These are phyloP conservation scores for Rutpela maculata DNA, from an alignment of 2,888 invertebrate species.

Conservation along the genomic window DNA sequence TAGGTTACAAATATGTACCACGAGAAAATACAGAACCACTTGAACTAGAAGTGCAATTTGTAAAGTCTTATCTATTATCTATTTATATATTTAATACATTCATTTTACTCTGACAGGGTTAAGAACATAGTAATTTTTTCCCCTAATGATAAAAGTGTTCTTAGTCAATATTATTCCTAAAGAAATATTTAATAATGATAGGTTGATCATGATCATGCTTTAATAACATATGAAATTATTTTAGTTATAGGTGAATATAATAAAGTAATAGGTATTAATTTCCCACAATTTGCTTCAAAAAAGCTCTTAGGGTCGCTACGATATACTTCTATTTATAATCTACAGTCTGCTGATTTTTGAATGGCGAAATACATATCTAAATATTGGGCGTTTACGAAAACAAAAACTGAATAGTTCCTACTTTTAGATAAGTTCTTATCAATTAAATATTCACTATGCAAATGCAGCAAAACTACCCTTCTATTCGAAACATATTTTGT, in stretches of 20 bases:
- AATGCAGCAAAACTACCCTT: no score
- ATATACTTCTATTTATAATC: not conserved
- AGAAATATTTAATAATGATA: conserved; percentile 1
- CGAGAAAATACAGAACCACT: not conserved
- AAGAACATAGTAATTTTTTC: not conserved
- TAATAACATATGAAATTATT: not conserved
- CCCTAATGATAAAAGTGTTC: not conserved
- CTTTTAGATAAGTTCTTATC: no score
- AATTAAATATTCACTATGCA: no score
- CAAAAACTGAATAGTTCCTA: no score
- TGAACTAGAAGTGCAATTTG: not conserved
- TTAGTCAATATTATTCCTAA: conserved; percentile 4
- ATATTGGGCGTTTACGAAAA: no score
- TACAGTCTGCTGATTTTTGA: not conserved
- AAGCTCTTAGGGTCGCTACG: not conserved
- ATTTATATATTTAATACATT: not conserved
- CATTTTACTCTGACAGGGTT: conserved; percentile 3
- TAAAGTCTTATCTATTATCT: not conserved
- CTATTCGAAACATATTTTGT: no score
- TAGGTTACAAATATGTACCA: not conserved
- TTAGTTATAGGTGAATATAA: not conserved
- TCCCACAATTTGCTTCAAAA: not conserved
- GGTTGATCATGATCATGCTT: conserved; percentile 1
- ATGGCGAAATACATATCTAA: not conserved
- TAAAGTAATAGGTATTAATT: not conserved